Evolutionary conservation across 2,888 invertebrate genomes (phyloP), one percentile per base, ranked within the genome.

Genomic region (Eupithecia vulgata): DNA sequence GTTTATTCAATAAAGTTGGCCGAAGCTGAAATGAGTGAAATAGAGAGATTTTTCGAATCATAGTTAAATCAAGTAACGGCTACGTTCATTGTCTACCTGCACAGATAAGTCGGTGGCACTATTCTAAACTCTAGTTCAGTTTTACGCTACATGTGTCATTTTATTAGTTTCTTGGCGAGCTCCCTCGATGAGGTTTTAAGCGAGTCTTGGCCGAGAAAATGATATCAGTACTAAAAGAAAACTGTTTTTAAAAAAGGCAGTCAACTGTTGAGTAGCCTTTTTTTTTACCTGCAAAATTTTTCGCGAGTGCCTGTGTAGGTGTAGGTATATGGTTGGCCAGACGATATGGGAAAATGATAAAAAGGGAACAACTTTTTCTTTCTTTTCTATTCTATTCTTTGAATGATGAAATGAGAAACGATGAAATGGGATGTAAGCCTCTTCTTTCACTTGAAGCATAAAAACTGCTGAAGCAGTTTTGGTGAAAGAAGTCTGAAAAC

Each of bases 101-200:
- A 52, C 21, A 52, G 3, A 52, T 52, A 52, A n/a, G 21, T 21
- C 48, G n/a, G n/a, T 21, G 48, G n/a, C 48, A 10, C 48, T 52
- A 21, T 21, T 21, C 48, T 52, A 52, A 52, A 21, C 21, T 10
- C 48, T 52, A 10, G 48, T 52, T 52, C 59, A 59, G 62, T 74
- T 77, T 76, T 71, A 67, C 67, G 66, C 67, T 75, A 73, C 37
- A 77, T 75, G 52, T 71, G 71, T 70, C 74, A 72, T 76, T 75
- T 64, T 21, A 68, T 74, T 76, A 70, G 70, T 72, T 75, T 76
- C 75, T 78, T 79, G 76, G 79, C 79, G 64, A 71, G 70, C 68
- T 21, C 17, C 52, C 40, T 21, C 71, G 25, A 70, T 68, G 75
- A 68, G 66, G 66, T 67, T 66, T 75, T 52, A 72, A 76, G 65